Evolutionary conservation across 2,888 invertebrate genomes (phyloP).

Genomic region (Athalia cordata): DNA sequence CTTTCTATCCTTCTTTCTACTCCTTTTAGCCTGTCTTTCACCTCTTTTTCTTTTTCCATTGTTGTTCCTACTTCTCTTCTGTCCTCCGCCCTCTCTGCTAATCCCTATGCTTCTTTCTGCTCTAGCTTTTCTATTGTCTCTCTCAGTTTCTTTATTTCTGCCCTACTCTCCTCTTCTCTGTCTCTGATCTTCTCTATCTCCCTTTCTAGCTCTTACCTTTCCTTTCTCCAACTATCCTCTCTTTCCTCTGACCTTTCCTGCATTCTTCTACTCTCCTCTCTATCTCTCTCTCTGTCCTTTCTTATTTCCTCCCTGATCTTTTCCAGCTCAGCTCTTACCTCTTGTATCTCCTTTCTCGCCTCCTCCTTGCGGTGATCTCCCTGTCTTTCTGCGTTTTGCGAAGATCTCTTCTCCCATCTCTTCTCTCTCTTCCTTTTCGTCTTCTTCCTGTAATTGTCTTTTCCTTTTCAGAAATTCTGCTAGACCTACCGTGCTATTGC

Average conservation of each 20-base stretch:
- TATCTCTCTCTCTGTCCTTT: neutral
- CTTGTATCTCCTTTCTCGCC: neutral
- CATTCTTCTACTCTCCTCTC: too few relatives aligned
- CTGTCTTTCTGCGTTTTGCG: too few relatives aligned
- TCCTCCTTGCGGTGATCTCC: conserved; percentile 3
- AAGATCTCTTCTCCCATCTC: too few relatives aligned
- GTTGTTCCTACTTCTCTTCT: neutral
- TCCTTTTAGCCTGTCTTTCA: conserved; percentile 7
- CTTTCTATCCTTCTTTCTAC: neutral
- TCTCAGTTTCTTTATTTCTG: neutral
- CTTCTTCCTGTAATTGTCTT: too few relatives aligned
- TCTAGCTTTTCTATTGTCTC: neutral
- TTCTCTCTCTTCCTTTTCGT: too few relatives aligned
- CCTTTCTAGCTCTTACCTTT: too few relatives aligned
- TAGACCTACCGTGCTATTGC: too few relatives aligned
- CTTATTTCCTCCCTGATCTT: neutral
- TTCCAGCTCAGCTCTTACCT: neutral
- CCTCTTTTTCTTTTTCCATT: neutral
- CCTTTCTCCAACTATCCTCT: neutral
- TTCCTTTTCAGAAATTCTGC: too few relatives aligned
- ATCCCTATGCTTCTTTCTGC: neutral
- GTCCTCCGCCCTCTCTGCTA: neutral
- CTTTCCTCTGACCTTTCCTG: too few relatives aligned
- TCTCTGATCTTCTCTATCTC: neutral
- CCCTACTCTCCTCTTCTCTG: neutral